Evolutionary conservation across 2,888 invertebrate genomes (phyloP).

Genomic region (Shargacucullia verbasci): DNA sequence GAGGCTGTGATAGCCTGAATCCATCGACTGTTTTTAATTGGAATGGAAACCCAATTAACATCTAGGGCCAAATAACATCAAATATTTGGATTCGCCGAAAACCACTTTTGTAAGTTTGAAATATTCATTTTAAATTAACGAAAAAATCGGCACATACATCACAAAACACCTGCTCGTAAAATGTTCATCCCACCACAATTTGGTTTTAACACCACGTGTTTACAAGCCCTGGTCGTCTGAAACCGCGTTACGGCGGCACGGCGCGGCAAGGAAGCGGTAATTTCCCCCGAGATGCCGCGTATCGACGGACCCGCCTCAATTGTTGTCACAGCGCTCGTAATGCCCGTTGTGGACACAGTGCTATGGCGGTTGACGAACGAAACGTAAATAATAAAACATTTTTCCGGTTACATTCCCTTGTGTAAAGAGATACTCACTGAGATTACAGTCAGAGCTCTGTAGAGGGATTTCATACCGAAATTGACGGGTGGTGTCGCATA

Average conservation of each 20-base stretch:
- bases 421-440: conserved; percentile 37
- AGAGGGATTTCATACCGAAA: conserved; percentile 27
- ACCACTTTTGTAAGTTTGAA: background rate
- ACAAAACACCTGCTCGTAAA: conserved; percentile 21
- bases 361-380: conserved; percentile 38
- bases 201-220: conserved; percentile 65
- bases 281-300: conserved; percentile 74
- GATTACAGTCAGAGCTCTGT: conserved; percentile 35
- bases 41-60: too few relatives aligned
- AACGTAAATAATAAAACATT: conserved; percentile 48
- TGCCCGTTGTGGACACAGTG: conserved; percentile 48
- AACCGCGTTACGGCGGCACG: conserved; percentile 60
- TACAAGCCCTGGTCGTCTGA: conserved; percentile 63
- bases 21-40: too few relatives aligned
- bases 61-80: too few relatives aligned
- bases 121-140: conserved; percentile 8
- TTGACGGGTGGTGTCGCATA: conserved; percentile 13
- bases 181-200: conserved; percentile 63
- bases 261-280: conserved; percentile 67
- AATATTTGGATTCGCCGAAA: too few relatives aligned
- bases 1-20: background rate
- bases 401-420: conserved; percentile 29
- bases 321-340: conserved; percentile 59
- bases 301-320: conserved; percentile 71
- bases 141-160: conserved; percentile 19